Evolutionary conservation across 2,113 vertebrate genomes (phyloP), one percentile per base, ranked within the genome.

Genomic region (Bufo bufo): DNA sequence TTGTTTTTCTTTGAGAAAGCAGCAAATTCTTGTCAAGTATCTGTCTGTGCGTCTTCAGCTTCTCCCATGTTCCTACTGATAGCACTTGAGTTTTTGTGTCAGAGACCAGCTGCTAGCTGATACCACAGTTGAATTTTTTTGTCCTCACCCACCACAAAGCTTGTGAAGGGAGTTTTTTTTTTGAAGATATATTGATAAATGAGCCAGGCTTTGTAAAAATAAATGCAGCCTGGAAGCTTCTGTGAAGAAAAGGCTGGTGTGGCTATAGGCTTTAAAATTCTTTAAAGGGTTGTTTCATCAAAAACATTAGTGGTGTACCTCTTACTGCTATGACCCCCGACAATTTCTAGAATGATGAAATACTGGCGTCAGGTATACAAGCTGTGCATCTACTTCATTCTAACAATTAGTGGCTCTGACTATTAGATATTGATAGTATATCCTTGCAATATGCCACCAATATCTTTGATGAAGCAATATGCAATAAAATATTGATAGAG

Each of bases 1-100:
- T 87, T 65, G 89, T 90, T 87, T 71, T 71, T 90, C 90, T 90
- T 91, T 75, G 90, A 90, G 87, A 90, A 88, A 92, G 89, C 91
- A 93, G 91, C 87, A 90, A 90, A 89, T 91, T 92, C 92, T 90
- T 91, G 89, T 92, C 45, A 89, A 90, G 92, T 78, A 95, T 94
- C 94, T 95, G 94, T 94, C 92, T 91, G 92, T 90, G 91, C 92
- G 94, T 95, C 94, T 94, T 94, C 92, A 89, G 93, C 93, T 91
- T 95, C 96, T 97, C 95, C 94, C 95, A 95, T 95, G 95, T 95
- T 95, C 95, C 90, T 95, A 96, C 95, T 95, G 90, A 89, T 90
- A 95, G 94, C 94, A 93, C 95, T 96, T 93, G 95, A 95, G 92
- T 96, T 96, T 94, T 96, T 96, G 96, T 96, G 95, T 96, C 94